A percentile compares a stretch with the other conserved stretches of the same genome.
Conservation (phyloP, 2,888 invertebrate species). For the Drosophila diplacantha region DNA sequence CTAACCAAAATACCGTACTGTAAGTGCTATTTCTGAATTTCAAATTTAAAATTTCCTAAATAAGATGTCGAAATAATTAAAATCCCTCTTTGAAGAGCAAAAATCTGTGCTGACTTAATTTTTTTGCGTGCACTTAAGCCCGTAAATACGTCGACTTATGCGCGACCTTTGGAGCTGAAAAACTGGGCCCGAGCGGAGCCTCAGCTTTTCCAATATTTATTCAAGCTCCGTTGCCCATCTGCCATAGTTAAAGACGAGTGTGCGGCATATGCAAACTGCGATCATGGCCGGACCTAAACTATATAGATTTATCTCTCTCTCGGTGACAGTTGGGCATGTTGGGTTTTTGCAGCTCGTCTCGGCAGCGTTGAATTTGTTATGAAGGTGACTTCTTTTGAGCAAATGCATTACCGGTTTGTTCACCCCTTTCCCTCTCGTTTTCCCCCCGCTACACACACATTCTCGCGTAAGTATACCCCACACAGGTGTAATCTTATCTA, state of each 20-base stretch:
- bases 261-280: constrained; percentile 33
- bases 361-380: constrained; percentile 46
- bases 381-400: constrained; percentile 71
- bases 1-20: too few species aligned
- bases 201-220: constrained; percentile 26
- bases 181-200: constrained; percentile 22
- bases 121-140: not conserved
- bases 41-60: too few species aligned
- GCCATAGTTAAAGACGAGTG: not conserved
- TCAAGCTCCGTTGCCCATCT: constrained; percentile 13
- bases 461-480: constrained; percentile 18
- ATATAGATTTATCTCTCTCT: constrained; percentile 27
- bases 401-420: constrained; percentile 71
- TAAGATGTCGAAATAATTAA: too few species aligned
- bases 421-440: constrained; percentile 23
- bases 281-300: constrained; percentile 36
- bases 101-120: not conserved
- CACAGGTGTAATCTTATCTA: constrained; percentile 62
- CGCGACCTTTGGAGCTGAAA: constrained; percentile 27
- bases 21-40: not conserved
- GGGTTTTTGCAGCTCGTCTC: constrained; percentile 36
- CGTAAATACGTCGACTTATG: not conserved
- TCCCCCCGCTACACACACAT: constrained; percentile 10
- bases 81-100: not conserved
- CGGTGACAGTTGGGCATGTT: constrained; percentile 24